Conservation (phyloP, 2,113 vertebrate species). For the human region GRCh38 chr17:15504001-15504500, state of each 20-base stretch:
- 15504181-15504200: not conserved
- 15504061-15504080: not conserved
- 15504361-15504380: not conserved
- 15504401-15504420: not conserved
- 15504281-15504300: not conserved
- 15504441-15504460: not conserved
- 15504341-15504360: not conserved
- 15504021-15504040: not conserved
- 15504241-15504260: not conserved
- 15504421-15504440: not conserved
- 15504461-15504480: not conserved
- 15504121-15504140: not conserved
- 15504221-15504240: not conserved
- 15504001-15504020: not conserved
- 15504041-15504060: not conserved
- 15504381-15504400: not conserved
- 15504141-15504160: not conserved
- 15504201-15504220: not conserved
- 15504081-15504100: too few species aligned
- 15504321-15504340: not conserved
- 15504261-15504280: not conserved
- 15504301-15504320: not conserved
- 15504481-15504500: not conserved
- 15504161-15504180: not conserved
- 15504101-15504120: not conserved